Base-by-base conservation (phyloP, 2,888 invertebrate genomes). In the Pollenia labialis region DNA sequence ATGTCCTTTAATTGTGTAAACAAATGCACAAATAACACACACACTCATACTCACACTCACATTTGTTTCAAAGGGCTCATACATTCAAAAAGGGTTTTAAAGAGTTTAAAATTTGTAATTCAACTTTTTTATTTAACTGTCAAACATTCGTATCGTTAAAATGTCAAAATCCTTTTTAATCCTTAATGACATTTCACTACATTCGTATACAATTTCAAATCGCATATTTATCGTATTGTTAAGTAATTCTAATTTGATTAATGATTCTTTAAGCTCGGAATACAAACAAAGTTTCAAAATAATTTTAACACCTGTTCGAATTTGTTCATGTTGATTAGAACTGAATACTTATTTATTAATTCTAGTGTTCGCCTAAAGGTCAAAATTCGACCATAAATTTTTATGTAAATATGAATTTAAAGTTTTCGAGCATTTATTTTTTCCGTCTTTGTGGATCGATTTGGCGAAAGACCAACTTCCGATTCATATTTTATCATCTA, bases 171-270 rank as follows among this genome's bases (percentile, higher is more conserved):
- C 68, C 58, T 75, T 85, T 79, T 69, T 88, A 88, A 88, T 88
- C 80, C 81, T 68, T 71, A 82, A 88, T 89, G 89, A 89, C 89
- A 85, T 89, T 89, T 88, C 74, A 42, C 64, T 87, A 76, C 50
- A 50, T 23, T 68, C 68, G 74, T 80, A 72, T 84, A 85, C 74
- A 80, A 85, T 85, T 86, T 85, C 83, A 87, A 81, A 75, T 87
- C 58, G 74, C 56, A 69, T 82, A 64, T 74, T 81, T 81, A 44
- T 52, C 56, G 52, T 64, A 68, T 56, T 88, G 88, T 91, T 91
- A 91, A 74, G 60, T 74, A 87, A 92, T 91, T 92, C 91, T 89
- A 90, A 91, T 91, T 91, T 92, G 91, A 91, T 92, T 91, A 91
- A 91, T 91, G 90, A 91, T 90, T 88, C 87, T 89, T 84, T 74